phyloP scores from a whole-genome alignment of 2,888 invertebrate genomes.

The Ceratothoa steindachneri region DNA sequence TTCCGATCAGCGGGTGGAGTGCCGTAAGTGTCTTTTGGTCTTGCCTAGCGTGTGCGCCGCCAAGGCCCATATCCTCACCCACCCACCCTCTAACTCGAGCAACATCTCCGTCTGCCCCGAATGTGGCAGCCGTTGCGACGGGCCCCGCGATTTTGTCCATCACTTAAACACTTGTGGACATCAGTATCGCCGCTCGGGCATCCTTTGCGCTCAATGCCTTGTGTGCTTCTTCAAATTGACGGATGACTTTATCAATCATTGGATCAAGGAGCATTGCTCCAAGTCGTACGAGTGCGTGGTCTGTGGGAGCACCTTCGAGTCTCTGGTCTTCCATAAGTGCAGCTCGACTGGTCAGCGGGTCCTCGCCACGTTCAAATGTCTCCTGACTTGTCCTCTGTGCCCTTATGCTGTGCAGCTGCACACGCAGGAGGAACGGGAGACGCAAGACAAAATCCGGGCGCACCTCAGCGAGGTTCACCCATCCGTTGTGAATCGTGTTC shows the following conservation, averaged over 20 bases:
- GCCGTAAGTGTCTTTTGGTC: slow-evolving; percentile 40
- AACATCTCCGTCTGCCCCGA: slow-evolving; percentile 46
- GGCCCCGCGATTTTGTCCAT: slow-evolving; percentile 40
- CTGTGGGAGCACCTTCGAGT: slow-evolving; percentile 37
- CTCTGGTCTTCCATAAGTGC: slow-evolving; percentile 42
- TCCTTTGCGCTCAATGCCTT: slow-evolving; percentile 34
- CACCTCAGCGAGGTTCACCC: slow-evolving; percentile 38
- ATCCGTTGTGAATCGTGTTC: slow-evolving; percentile 34
- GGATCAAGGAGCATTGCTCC: slow-evolving; percentile 42
- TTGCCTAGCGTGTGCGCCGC: slow-evolving; percentile 47
- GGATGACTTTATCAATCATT: slow-evolving; percentile 44
- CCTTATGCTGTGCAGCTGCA: slow-evolving; percentile 33
- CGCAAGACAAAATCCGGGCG: slow-evolving; percentile 34
- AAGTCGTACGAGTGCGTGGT: slow-evolving; percentile 46
- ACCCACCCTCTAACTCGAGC: slow-evolving; percentile 41
- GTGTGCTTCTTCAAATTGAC: slow-evolving; percentile 40
- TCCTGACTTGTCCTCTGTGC: slow-evolving; percentile 40
- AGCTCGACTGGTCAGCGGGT: slow-evolving; percentile 43
- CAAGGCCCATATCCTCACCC: slow-evolving; percentile 45
- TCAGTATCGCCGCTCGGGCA: slow-evolving; percentile 41
- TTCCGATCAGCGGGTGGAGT: slow-evolving; percentile 44
- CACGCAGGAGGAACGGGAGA: slow-evolving; percentile 36
- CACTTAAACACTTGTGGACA: slow-evolving; percentile 46
- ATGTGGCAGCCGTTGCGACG: slow-evolving; percentile 41
- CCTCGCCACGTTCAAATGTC: slow-evolving; percentile 41